Percentiles rank a stretch among this genome's conserved stretches.
Conservation (phyloP, 2,113 vertebrate species). For the Microtus ochrogaster region DNA sequence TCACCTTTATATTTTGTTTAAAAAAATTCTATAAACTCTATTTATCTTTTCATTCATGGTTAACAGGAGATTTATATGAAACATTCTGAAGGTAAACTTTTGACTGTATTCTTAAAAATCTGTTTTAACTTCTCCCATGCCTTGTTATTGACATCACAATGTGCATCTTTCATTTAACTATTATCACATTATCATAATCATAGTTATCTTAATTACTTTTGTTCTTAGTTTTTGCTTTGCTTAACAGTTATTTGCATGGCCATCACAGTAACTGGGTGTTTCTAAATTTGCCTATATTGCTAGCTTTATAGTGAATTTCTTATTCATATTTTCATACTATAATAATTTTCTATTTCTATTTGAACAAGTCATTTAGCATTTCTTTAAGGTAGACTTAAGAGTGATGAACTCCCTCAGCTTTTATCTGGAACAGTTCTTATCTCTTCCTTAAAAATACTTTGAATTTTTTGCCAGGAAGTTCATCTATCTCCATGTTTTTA, state of each 20-base stretch:
- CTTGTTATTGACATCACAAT: background rate
- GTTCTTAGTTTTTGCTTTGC: background rate
- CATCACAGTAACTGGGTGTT: background rate
- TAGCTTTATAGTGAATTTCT: background rate
- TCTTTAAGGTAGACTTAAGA: background rate
- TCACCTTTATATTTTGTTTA: background rate
- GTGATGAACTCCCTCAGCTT: background rate
- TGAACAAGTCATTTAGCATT: background rate
- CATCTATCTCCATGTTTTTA: background rate
- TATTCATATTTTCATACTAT: background rate
- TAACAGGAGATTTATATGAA: background rate
- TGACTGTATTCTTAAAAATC: background rate
- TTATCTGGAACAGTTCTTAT: background rate
- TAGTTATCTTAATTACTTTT: background rate
- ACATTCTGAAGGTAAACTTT: background rate
- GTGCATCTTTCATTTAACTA: background rate
- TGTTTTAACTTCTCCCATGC: background rate
- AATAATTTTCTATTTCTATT: background rate
- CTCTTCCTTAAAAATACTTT: background rate
- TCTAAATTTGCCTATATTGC: background rate
- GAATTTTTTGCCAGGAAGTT: background rate
- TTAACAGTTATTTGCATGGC: background rate
- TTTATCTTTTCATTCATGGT: background rate
- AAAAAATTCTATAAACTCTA: background rate
- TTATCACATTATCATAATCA: background rate